Evolutionary conservation across 2,888 invertebrate genomes (phyloP), one percentile per base, ranked within the genome.

Genomic region (Phasia obesa): DNA sequence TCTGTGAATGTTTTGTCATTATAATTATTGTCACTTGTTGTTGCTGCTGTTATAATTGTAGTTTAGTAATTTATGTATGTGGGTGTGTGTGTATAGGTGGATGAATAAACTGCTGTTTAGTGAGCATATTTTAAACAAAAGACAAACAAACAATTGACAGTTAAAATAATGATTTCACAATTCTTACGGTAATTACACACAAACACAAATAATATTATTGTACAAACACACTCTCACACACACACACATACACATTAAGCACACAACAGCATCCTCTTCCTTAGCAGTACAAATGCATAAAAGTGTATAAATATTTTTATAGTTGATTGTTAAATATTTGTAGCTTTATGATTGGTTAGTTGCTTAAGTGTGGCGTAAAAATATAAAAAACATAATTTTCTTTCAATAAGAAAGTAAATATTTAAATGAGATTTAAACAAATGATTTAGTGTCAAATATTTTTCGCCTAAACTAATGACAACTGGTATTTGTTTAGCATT

Each of bases 131-230:
- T 60, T 79, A 59, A 71, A 71, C 71, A 71, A 71, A 53, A 67
- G 64, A 11, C 60, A 77, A 81, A 70, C 76, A 81, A 73, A 77
- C 81, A 73, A 77, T 73, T 73, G 76, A 53, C 76, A 71, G 76
- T 73, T 81, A 62, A 75, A 81, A 77, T 76, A 77, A 81, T 77
- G 81, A 73, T 77, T 81, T 76, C 59, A 67, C 71, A 77, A 77
- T 73, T 81, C 51, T 73, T 38, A 76, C 71, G 73, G 57, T 77
- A 81, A 81, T 77, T 81, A 27, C 71, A 67, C 71, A 67, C 27
- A 71, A 73, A 77, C 27, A 35, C 47, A 71, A 47, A 23, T 4
- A 53, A 21, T 64, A 55, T 35, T 38, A 15, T 15, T 38, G 1
- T 15, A 15, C 27, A 27, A 27, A 27, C n/a, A n/a, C 1, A 35